These are phyloP conservation scores for Tenthredo livida DNA, from an alignment of 2,888 invertebrate species.

Conservation along the genomic window DNA sequence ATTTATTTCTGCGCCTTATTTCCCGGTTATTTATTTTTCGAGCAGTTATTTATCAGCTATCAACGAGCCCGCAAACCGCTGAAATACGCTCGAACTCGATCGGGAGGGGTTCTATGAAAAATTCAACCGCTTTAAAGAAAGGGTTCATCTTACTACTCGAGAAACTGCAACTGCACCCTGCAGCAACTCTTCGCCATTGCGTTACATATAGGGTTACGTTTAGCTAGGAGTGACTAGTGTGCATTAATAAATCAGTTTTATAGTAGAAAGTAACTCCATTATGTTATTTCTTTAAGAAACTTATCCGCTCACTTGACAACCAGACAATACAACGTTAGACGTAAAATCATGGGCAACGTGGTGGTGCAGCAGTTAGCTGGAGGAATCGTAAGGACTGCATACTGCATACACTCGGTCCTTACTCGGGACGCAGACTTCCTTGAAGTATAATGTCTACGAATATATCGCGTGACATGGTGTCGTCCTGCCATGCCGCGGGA, in stretches of 20 bases:
- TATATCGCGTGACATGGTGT: constrained; percentile 29
- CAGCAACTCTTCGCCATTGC: too few relatives aligned
- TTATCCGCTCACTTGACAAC: constrained; percentile 66
- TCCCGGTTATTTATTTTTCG: constrained; percentile 61
- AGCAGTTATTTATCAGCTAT: neutral
- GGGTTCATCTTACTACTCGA: too few relatives aligned
- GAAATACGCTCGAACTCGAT: neutral
- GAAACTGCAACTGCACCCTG: too few relatives aligned
- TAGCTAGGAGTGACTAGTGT: neutral
- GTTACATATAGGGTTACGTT: neutral
- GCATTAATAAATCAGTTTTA: constrained; percentile 76
- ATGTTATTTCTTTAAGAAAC: constrained; percentile 68
- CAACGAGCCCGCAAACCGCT: neutral
- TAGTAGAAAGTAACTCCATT: constrained; percentile 76
- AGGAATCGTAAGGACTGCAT: constrained; percentile 4
- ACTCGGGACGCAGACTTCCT: neutral
- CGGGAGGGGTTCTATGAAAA: too few relatives aligned
- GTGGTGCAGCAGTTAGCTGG: neutral
- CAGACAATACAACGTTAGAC: constrained; percentile 55
- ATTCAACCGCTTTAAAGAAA: too few relatives aligned
- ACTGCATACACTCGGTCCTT: neutral
- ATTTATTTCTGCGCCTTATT: constrained; percentile 71
- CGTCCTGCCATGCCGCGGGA: neutral
- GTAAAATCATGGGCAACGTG: constrained; percentile 9
- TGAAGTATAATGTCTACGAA: constrained; percentile 20